Conservation (phyloP, 2,888 invertebrate genomes). For the Drosophila leonis region DNA sequence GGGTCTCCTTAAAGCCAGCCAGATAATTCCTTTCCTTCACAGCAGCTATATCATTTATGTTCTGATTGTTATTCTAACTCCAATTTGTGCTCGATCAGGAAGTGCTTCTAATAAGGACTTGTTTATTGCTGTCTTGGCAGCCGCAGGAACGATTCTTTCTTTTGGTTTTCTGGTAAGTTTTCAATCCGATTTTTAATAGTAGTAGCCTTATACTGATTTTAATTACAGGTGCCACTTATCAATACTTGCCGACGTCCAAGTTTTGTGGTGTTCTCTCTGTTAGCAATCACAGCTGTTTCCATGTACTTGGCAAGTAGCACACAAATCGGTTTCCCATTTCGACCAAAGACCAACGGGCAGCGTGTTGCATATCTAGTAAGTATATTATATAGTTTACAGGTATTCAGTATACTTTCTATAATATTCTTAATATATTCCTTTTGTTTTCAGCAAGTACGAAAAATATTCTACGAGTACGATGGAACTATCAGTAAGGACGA, state of each 20-base stretch:
- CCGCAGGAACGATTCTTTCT: slow-evolving; percentile 76
- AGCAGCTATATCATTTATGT: slow-evolving; percentile 86
- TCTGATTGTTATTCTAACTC: slow-evolving; percentile 86
- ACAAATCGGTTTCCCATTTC: slow-evolving; percentile 87
- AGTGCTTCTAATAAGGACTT: slow-evolving; percentile 86
- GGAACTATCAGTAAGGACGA: slow-evolving; percentile 83
- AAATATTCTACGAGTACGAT: slow-evolving; percentile 84
- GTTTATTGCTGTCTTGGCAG: slow-evolving; percentile 85
- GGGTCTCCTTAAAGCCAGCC: slow-evolving; percentile 79
- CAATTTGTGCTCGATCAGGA: slow-evolving; percentile 87
- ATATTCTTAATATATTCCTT: not conserved
- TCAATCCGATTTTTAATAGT: not conserved
- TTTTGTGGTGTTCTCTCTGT: slow-evolving; percentile 24
- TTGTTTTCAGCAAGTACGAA: slow-evolving; percentile 85
- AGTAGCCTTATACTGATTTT: not conserved
- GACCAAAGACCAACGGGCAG: slow-evolving; percentile 85
- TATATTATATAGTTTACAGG: not conserved
- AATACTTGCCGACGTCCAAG: slow-evolving; percentile 51
- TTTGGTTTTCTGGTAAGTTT: slow-evolving; percentile 82
- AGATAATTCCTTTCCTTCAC: slow-evolving; percentile 85
- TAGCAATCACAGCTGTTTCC: slow-evolving; percentile 26
- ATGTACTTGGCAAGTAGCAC: slow-evolving; percentile 81
- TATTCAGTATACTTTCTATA: slow-evolving; percentile 66
- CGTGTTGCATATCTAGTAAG: slow-evolving; percentile 85
- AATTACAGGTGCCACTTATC: slow-evolving; percentile 45